phyloP scores from a whole-genome alignment of 2,888 invertebrate genomes.

The Plagodis pulveraria region DNA sequence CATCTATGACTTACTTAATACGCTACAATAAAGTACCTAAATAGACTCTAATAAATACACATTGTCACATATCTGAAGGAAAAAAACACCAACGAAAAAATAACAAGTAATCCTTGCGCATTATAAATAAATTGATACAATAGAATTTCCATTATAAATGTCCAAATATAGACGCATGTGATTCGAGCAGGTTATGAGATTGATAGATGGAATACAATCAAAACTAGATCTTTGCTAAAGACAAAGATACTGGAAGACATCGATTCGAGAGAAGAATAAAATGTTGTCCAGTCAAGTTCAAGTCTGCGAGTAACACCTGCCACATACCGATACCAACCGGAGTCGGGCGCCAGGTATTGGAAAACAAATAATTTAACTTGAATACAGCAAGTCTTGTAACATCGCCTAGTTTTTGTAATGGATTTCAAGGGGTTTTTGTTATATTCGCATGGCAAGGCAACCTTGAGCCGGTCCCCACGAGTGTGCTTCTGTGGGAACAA shows the following conservation, averaged over 20 bases:
- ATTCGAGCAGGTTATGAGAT: no score
- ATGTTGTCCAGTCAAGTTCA: slow-evolving; percentile 72
- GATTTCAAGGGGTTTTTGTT: slow-evolving; percentile 69
- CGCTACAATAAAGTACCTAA: slow-evolving; percentile 10
- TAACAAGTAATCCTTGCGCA: no score
- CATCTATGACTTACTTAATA: slow-evolving; percentile 13
- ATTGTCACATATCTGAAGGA: no score
- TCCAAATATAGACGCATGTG: no score
- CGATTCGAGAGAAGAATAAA: slow-evolving; percentile 55
- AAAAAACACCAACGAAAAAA: no score
- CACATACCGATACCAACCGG: slow-evolving; percentile 57
- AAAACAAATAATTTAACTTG: slow-evolving; percentile 64
- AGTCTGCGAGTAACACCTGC: slow-evolving; percentile 68
- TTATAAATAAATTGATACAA: no score
- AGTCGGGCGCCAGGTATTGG: slow-evolving; percentile 53
- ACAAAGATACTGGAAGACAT: slow-evolving; percentile 35
- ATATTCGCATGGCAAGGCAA: slow-evolving; percentile 73
- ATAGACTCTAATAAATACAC: slow-evolving; percentile 15
- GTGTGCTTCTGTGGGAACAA: slow-evolving; percentile 77
- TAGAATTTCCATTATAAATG: no score
- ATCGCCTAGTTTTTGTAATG: slow-evolving; percentile 66
- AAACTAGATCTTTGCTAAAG: no score
- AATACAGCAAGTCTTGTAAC: slow-evolving; percentile 63
- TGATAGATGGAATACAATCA: no score
- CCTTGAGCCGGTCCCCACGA: slow-evolving; percentile 75